Evolutionary conservation across 2,113 vertebrate species (phyloP), one percentile per base, ranked within the genome.

Genomic region (Hippocampus barbouri): DNA sequence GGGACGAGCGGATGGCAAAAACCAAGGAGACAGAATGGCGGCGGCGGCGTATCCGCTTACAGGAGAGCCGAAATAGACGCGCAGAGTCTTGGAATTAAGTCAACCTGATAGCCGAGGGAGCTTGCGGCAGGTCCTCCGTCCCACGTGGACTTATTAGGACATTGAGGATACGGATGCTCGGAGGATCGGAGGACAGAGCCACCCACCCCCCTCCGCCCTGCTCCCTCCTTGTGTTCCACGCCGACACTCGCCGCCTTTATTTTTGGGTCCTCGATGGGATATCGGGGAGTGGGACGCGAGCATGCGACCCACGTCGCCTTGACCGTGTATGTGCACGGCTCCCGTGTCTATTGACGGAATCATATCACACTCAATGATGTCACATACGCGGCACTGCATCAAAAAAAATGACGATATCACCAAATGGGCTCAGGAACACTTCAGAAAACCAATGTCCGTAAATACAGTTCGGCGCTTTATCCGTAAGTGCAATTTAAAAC

Each of bases 111-210:
- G 82, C 85, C 62, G 68, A 65, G 87, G 86, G 88, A 89, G 86
- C 56, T 47, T 60, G 76, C 56, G 25, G 67, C 67, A 76, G 73
- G 73, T 77, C 77, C 76, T 66, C 70, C 71, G 82, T 89, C 89
- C 85, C 89, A 85, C 80, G 80, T 93, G 91, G 91, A 93, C 92
- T 90, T 91, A 93, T 93, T 92, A 90, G 92, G 92, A 87, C 84
- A 91, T 91, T 79, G 82, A 72, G 86, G 85, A 88, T 84, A 74
- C 86, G 60, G 80, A 81, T 77, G 81, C 78, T 82, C 41, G 74
- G 78, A 85, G 79, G 86, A 79, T 82, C 63, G 30, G 70, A 77
- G 85, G 83, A 88, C 84, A 68, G 71, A 69, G 69, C 15, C 59
- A 70, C 30, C 30, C 30, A 0, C 30, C 30, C 30, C 30, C 47